Percentiles rank a stretch among this genome's conserved stretches.
phyloP scores from a whole-genome alignment of 92 coral and sea anemone species.

The Actinernus sp. region DNA sequence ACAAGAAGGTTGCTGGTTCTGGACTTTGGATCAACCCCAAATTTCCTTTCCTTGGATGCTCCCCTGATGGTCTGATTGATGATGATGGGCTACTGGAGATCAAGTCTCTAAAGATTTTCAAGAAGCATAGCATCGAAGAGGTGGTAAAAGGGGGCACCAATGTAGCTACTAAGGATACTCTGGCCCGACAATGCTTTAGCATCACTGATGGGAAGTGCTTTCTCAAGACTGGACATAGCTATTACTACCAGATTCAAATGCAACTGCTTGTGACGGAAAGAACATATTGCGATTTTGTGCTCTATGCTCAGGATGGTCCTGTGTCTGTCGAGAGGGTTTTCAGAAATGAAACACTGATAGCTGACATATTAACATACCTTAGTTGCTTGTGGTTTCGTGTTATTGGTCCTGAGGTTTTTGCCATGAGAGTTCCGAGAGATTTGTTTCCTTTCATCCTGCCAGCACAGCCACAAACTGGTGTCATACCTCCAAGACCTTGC shows the following conservation, averaged over 20 bases:
- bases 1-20: constrained; percentile 17
- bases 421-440: constrained; percentile 59
- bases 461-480: neutral
- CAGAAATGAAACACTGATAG: constrained; percentile 51
- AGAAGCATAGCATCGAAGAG: constrained; percentile 40
- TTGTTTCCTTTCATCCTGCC: constrained; percentile 30
- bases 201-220: constrained; percentile 46
- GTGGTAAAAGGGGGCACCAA: constrained; percentile 12
- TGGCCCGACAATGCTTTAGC: constrained; percentile 54
- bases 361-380: constrained; percentile 34
- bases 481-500: too few relatives aligned
- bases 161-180: constrained; percentile 26
- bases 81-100: constrained; percentile 52
- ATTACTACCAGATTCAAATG: constrained; percentile 38
- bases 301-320: constrained; percentile 52
- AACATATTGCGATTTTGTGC: constrained; percentile 40
- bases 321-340: constrained; percentile 49
- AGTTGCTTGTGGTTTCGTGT: constrained; percentile 43
- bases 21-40: constrained; percentile 73
- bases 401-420: constrained; percentile 63
- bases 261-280: constrained; percentile 65
- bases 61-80: constrained; percentile 60
- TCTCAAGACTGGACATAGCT: constrained; percentile 37
- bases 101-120: constrained; percentile 43
- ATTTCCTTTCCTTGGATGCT: constrained; percentile 64